Evolutionary conservation across 2,888 invertebrate species (phyloP).

Genomic region (Tanytarsus gracilentus): DNA sequence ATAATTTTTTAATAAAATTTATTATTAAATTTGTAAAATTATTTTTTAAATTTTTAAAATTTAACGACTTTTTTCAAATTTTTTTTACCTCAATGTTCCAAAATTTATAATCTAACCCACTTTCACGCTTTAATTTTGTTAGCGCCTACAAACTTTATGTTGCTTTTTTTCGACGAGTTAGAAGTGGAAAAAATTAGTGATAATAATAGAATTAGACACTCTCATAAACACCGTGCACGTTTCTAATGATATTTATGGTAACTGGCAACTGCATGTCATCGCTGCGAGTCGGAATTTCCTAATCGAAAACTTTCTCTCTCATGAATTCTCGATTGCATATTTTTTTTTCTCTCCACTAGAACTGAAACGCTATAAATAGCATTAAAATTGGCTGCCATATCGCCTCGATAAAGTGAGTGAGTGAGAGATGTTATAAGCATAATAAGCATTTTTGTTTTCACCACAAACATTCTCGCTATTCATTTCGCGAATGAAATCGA

Average conservation of each 20-base stretch:
- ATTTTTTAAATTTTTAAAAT: too few relatives aligned
- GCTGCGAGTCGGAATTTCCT: too few relatives aligned
- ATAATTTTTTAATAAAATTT: too few relatives aligned
- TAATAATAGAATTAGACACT: constrained; percentile 9
- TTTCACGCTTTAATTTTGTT: neutral
- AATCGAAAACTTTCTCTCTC: too few relatives aligned
- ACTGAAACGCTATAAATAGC: constrained; percentile 25
- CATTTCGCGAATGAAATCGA: neutral
- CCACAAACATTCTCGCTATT: constrained; percentile 8
- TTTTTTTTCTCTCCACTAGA: too few relatives aligned
- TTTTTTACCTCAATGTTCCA: too few relatives aligned
- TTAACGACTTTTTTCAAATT: too few relatives aligned
- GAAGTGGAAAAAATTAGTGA: neutral
- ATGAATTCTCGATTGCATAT: too few relatives aligned
- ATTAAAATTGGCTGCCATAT: constrained; percentile 10
- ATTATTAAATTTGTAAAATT: too few relatives aligned
- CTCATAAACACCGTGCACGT: too few relatives aligned
- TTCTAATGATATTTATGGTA: neutral
- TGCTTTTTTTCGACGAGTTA: neutral
- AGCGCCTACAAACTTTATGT: neutral
- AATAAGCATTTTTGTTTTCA: constrained; percentile 7
- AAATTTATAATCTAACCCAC: too few relatives aligned
- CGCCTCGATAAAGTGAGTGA: neutral
- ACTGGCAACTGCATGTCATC: too few relatives aligned
- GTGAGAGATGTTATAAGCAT: neutral